Conservation (phyloP, 2,113 vertebrate genomes). For the Arvicanthis niloticus region DNA sequence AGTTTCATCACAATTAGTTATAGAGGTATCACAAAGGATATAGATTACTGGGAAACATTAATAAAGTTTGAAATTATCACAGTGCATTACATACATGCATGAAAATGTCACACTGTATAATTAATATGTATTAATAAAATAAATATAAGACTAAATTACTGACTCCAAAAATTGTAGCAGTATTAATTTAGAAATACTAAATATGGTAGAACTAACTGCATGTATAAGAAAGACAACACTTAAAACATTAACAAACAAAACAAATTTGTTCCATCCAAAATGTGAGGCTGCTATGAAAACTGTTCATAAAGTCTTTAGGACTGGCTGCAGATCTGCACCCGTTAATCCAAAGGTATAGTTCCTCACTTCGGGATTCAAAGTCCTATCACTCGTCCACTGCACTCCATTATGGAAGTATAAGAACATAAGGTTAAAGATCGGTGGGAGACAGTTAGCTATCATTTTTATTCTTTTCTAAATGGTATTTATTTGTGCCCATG, state of each 20-base stretch:
- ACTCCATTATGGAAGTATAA: background rate
- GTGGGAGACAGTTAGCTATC: background rate
- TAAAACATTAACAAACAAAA: background rate
- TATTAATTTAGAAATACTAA: background rate
- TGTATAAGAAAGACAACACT: background rate
- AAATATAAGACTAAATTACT: background rate
- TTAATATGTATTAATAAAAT: background rate
- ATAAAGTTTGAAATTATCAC: background rate
- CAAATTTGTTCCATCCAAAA: background rate
- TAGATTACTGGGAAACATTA: background rate
- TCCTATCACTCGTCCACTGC: background rate
- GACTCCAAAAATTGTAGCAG: background rate
- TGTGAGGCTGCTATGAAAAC: background rate
- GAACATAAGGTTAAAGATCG: background rate
- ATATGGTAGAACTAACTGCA: background rate
- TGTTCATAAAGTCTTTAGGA: background rate
- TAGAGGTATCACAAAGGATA: background rate
- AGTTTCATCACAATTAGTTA: background rate
- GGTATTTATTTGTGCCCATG: background rate
- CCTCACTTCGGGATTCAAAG: background rate
- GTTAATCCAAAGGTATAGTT: background rate
- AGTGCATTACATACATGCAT: background rate
- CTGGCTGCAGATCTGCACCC: background rate
- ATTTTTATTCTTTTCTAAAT: background rate
- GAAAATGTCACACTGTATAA: background rate